Evolutionary conservation across 2,113 vertebrate genomes (phyloP).

Genomic region (Ondatra zibethicus): DNA sequence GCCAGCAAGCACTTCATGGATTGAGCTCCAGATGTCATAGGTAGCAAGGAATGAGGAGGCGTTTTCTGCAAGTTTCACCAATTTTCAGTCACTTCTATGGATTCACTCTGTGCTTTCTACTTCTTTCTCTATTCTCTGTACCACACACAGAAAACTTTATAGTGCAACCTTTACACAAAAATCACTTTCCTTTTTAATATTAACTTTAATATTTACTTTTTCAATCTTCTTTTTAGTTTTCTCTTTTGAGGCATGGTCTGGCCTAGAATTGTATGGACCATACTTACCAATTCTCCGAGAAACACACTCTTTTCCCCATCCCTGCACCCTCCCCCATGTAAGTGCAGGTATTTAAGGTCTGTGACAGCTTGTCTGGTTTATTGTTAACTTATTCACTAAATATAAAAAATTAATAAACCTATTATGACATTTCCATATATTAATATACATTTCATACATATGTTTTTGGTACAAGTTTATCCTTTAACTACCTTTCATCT

Average conservation of each 20-base stretch:
- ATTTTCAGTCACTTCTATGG: neutral
- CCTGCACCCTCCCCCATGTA: accelerated
- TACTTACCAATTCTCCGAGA: neutral
- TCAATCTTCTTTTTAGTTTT: neutral
- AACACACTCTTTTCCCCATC: neutral
- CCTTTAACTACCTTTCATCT: too few relatives aligned
- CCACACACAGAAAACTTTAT: neutral
- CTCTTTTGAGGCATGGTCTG: neutral
- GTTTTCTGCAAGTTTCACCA: neutral
- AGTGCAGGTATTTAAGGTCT: neutral
- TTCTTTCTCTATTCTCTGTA: neutral
- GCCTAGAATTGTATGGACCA: neutral
- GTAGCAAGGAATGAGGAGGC: neutral
- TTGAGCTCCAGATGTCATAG: neutral
- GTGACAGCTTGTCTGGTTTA: neutral
- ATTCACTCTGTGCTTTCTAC: neutral
- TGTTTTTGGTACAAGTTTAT: neutral
- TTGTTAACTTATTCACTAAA: neutral
- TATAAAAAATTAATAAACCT: neutral
- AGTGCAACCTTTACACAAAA: too few relatives aligned
- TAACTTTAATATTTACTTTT: neutral
- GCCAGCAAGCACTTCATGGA: neutral
- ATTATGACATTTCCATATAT: neutral
- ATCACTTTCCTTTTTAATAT: neutral
- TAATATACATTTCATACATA: neutral